These are phyloP conservation scores for Silurus aristotelis DNA, from an alignment of 2,797 vertebrate species.

Conservation along the genomic window DNA sequence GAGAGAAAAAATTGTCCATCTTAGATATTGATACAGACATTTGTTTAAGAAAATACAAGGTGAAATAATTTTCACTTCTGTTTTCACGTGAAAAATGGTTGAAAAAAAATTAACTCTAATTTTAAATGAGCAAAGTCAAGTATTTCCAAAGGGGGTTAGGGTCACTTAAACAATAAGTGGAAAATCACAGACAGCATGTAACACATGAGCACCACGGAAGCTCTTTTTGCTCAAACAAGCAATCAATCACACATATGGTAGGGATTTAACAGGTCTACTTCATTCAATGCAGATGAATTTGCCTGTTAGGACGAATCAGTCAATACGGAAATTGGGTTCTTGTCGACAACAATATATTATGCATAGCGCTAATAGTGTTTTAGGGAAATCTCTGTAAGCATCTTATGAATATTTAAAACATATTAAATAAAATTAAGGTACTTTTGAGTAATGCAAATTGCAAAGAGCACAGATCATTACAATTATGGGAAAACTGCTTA, in stretches of 20 bases:
- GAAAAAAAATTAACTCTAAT: not conserved
- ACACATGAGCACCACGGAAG: slow-evolving; percentile 17
- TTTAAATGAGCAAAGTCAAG: not conserved
- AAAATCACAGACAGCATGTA: slow-evolving; percentile 24
- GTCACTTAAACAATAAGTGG: slow-evolving; percentile 5
- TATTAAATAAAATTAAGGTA: not conserved
- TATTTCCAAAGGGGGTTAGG: not conserved
- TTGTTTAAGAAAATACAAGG: not conserved
- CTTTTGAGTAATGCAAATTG: not conserved
- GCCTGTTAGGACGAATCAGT: not conserved
- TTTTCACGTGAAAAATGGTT: not conserved
- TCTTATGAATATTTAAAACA: not conserved
- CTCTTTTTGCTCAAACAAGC: slow-evolving; percentile 21
- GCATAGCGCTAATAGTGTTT: not conserved
- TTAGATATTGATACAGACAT: too few relatives aligned
- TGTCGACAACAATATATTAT: slow-evolving; percentile 17
- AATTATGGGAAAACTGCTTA: not conserved
- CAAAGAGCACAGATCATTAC: not conserved
- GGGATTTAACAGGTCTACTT: slow-evolving; percentile 2
- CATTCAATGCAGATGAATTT: slow-evolving; percentile 18
- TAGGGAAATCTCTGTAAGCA: not conserved
- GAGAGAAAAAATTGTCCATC: too few relatives aligned
- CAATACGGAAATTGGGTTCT: slow-evolving; percentile 7
- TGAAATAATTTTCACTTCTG: not conserved
- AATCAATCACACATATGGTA: slow-evolving; percentile 36